Evolutionary conservation across 92 coral and sea anemone genomes (phyloP).

Genomic region (Epizoanthus scotinus): DNA sequence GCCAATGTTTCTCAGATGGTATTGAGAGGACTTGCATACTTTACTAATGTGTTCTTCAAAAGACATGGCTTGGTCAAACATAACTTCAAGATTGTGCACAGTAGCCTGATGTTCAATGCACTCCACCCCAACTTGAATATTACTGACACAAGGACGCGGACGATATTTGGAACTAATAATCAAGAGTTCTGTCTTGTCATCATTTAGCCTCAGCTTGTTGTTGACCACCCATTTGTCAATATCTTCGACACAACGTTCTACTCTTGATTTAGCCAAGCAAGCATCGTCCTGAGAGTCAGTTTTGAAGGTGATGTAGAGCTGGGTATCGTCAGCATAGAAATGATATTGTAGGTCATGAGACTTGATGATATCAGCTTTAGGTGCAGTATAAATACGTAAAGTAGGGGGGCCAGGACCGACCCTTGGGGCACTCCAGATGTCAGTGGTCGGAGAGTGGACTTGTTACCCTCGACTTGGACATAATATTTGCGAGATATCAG

Average conservation of each 20-base stretch:
- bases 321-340: slow-evolving; percentile 29
- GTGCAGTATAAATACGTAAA: slow-evolving; percentile 49
- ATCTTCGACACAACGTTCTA: slow-evolving; percentile 33
- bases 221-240: slow-evolving; percentile 29
- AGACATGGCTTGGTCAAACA: slow-evolving; percentile 13
- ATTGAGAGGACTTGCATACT: slow-evolving; percentile 43
- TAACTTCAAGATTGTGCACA: slow-evolving; percentile 13
- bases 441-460: slow-evolving; percentile 24
- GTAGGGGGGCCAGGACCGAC: slow-evolving; percentile 45
- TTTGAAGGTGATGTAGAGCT: slow-evolving; percentile 18
- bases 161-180: slow-evolving; percentile 23
- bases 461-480: slow-evolving; percentile 37
- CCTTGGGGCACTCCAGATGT: slow-evolving; percentile 48
- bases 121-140: slow-evolving; percentile 22
- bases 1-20: slow-evolving; percentile 16
- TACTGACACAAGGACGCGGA: slow-evolving; percentile 23
- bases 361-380: slow-evolving; percentile 45
- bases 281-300: slow-evolving; percentile 29
- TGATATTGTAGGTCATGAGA: slow-evolving; percentile 32
- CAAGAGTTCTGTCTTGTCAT: slow-evolving; percentile 31
- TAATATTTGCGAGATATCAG: slow-evolving; percentile 34
- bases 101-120: slow-evolving; percentile 18
- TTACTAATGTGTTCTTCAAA: slow-evolving; percentile 12
- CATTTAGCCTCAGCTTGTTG: slow-evolving; percentile 19
- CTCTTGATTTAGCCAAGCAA: neutral